A percentile compares a stretch with the other conserved stretches of the same genome.
These are phyloP conservation scores for Sardinella longiceps DNA, from an alignment of 2,797 vertebrate genomes.

Conservation along the genomic window DNA sequence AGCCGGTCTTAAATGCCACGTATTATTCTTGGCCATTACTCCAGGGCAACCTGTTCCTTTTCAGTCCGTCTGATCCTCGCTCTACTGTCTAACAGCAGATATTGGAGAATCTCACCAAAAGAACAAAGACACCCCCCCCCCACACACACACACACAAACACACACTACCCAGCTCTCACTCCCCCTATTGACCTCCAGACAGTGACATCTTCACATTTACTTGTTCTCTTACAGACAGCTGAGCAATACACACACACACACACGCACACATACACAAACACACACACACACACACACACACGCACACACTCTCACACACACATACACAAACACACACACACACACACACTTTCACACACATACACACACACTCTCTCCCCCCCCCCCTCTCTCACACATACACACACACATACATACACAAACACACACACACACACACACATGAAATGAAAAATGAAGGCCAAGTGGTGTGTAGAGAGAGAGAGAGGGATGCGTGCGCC, in stretches of 20 bases:
- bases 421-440: neutral
- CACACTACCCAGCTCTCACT: neutral
- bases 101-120: too few species aligned
- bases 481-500: too few species aligned
- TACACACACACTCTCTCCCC: neutral
- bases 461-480: neutral
- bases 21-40: slow-evolving; percentile 27
- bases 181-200: neutral
- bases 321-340: neutral
- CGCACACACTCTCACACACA: neutral
- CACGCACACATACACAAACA: neutral
- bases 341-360: neutral
- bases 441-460: neutral
- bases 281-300: neutral
- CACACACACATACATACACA: neutral
- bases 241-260: neutral
- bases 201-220: neutral
- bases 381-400: too few species aligned
- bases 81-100: neutral
- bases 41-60: neutral
- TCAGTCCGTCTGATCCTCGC: neutral
- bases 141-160: too few species aligned
- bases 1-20: neutral
- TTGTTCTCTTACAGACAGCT: neutral
- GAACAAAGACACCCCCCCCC: too few species aligned